Base-by-base conservation (phyloP, 2,113 vertebrate genomes). In the Boulengeromyrus knoepffleri region DNA sequence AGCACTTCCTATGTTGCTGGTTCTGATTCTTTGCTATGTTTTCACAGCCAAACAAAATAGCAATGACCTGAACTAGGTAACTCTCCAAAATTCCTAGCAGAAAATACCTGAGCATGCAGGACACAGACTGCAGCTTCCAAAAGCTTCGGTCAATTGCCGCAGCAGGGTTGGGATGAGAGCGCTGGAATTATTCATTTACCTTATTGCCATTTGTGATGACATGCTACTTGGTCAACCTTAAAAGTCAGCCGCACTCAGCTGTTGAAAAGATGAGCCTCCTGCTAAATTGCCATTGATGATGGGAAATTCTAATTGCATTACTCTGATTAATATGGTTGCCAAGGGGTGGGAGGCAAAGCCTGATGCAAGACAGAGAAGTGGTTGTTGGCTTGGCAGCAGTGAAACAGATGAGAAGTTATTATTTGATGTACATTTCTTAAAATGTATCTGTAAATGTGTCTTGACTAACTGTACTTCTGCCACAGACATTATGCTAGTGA, bases 221-320 rank as follows among this genome's bases (percentile, higher is more conserved):
- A 39, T 83, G 19, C 31, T 27, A 52, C 24, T 52, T 39, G 47
- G 45, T 89, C 47, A 83, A 15, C 46, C 88, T 89, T 52, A 45
- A 89, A 77, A 83, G 88, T 31, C 49, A 84, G 15, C 46, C 5
- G 70, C 27, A 52, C 45, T 89, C 77, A 53, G 70, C 88, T 53
- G 70, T 39, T 50, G 49, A 83, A 45, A 89, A 15, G 21, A 19
- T 31, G 49, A 53, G 31, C 70, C 47, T 36, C 17, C 88, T 83
- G 70, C 10, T 1, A 88, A 89, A 89, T 56, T 56, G 74, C 74
- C 74, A 83, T 83, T 84, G 49, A 89, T 89, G 52, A 83, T 80
- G 88, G 70, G 7, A 84, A 84, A 89, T 84, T 89, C 47, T 89
- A 89, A 83, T 83, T 83, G 83, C 74, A 53, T 45, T 83, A 49